These are phyloP conservation scores for Saccostrea glomerata DNA, from an alignment of 1,140 invertebrate genomes.

Conservation along the genomic window DNA sequence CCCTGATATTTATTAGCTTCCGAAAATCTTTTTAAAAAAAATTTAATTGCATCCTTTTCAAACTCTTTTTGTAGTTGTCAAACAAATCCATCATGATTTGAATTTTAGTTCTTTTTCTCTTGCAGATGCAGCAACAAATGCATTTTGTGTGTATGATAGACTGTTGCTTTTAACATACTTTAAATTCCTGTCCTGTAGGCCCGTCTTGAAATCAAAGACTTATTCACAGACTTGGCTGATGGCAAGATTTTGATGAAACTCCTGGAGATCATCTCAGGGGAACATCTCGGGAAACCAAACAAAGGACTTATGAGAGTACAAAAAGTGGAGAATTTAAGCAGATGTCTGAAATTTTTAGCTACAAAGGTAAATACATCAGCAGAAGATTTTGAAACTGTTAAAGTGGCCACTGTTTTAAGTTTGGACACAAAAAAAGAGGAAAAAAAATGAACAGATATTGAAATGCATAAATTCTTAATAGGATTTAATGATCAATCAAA, in stretches of 20 bases:
- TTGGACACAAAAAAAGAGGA: too few species aligned
- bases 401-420: background rate
- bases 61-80: background rate
- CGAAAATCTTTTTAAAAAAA: too few species aligned
- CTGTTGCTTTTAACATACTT: constrained; percentile 14
- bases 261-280: constrained; percentile 98
- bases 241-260: constrained; percentile 97
- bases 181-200: constrained; percentile 65
- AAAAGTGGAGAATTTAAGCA: constrained; percentile 99
- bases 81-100: background rate
- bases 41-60: background rate
- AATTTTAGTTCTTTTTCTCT: background rate
- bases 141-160: background rate
- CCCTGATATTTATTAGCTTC: too few species aligned
- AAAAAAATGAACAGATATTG: too few species aligned
- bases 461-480: too few species aligned
- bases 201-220: constrained; percentile 88
- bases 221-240: constrained; percentile 97
- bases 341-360: constrained; percentile 97
- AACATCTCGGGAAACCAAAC: constrained; percentile 97
- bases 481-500: too few species aligned
- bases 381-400: background rate
- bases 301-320: constrained; percentile 98
- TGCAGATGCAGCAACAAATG: background rate
- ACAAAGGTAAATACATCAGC: constrained; percentile 87